Evolutionary conservation across 2,113 vertebrate genomes (phyloP).

Genomic region (Poeciliopsis prolifica): DNA sequence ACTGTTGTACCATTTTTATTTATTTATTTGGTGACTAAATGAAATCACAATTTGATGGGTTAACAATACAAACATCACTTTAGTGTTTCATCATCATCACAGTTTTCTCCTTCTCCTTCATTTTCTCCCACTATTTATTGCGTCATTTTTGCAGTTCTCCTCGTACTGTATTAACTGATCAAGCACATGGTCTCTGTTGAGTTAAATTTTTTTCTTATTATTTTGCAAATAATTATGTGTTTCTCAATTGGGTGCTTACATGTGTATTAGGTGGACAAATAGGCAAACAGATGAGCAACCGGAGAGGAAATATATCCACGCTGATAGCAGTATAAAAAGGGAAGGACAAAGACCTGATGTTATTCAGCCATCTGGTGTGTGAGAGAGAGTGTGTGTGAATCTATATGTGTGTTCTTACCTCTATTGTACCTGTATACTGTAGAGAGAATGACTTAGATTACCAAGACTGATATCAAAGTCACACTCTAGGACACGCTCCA

Average conservation of each 20-base stretch:
- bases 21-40: background rate
- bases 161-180: background rate
- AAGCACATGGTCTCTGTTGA: background rate
- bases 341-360: slow-evolving; percentile 52
- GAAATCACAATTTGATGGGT: too few relatives aligned
- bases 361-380: slow-evolving; percentile 64
- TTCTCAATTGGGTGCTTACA: background rate
- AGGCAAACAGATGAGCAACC: slow-evolving; percentile 14
- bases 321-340: slow-evolving; percentile 34
- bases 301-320: slow-evolving; percentile 29
- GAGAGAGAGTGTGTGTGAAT: background rate
- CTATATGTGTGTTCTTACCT: slow-evolving; percentile 19
- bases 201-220: background rate
- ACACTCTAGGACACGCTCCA: slow-evolving; percentile 60
- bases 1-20: background rate
- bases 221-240: slow-evolving; percentile 14
- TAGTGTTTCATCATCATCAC: background rate
- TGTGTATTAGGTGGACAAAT: background rate
- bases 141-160: background rate
- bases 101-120: background rate
- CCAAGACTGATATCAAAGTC: slow-evolving; percentile 75
- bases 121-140: background rate
- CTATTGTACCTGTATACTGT: slow-evolving; percentile 61
- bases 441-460: slow-evolving; percentile 75
- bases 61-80: too few relatives aligned